Evolutionary conservation across 1,140 invertebrate species (phyloP).

Genomic region (Idris sp.): DNA sequence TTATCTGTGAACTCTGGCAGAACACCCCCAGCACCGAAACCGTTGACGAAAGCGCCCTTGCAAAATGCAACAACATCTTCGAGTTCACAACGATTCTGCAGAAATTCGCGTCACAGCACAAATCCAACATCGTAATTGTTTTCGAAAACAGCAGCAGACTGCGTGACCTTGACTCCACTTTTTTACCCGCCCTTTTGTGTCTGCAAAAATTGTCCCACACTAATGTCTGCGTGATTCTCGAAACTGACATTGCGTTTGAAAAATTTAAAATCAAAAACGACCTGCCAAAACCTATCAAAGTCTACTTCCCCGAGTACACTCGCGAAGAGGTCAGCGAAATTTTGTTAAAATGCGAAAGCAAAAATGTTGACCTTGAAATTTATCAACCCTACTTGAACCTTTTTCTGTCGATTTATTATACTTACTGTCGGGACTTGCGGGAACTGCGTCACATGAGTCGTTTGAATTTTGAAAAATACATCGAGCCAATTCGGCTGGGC

Average conservation of each 20-base stretch:
- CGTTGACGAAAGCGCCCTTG: conserved; percentile 67
- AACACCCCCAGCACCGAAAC: conserved; percentile 33
- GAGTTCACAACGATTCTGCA: conserved; percentile 84
- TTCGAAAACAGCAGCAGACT: conserved; percentile 90
- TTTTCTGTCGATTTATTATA: conserved; percentile 88
- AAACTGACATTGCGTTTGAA: conserved; percentile 88
- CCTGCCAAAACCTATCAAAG: conserved; percentile 84
- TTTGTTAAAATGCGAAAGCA: conserved; percentile 75
- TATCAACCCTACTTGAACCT: conserved; percentile 88
- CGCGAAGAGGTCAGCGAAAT: conserved; percentile 88
- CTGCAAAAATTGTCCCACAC: conserved; percentile 85
- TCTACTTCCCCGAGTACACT: conserved; percentile 90
- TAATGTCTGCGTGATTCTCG: conserved; percentile 87
- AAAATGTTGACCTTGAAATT: conserved; percentile 76
- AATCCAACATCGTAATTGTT: conserved; percentile 80
- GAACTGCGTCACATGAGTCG: conserved; percentile 87
- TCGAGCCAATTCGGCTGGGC: conserved; percentile 84
- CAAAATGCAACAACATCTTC: conserved; percentile 85
- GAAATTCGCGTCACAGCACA: conserved; percentile 62
- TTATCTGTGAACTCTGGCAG: conserved; percentile 81
- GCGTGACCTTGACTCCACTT: conserved; percentile 84
- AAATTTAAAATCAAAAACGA: conserved; percentile 86
- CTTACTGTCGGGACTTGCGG: conserved; percentile 87
- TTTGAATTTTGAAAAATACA: conserved; percentile 85
- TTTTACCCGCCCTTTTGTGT: conserved; percentile 84